Percentiles rank a stretch among this genome's conserved stretches.
These are phyloP conservation scores for Empis livida DNA, from an alignment of 2,888 invertebrate species.

Conservation along the genomic window DNA sequence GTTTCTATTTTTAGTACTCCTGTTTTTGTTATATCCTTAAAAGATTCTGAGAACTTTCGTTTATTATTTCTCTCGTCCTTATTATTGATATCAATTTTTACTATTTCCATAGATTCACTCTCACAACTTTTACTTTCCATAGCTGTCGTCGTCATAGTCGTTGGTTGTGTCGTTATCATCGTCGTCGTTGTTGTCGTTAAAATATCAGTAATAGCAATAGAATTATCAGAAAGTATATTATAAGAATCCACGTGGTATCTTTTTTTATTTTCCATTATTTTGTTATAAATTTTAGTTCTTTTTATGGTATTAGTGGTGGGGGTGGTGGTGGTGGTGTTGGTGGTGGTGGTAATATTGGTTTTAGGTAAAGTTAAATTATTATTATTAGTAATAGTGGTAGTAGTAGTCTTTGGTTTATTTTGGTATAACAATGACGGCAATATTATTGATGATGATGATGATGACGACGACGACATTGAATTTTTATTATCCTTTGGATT, in stretches of 20 bases:
- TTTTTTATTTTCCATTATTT: not conserved
- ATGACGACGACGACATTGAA: no score
- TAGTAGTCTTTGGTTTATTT: no score
- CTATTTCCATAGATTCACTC: not conserved
- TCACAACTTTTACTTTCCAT: slow-evolving; percentile 7
- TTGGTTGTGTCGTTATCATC: not conserved
- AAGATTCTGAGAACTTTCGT: slow-evolving; percentile 5
- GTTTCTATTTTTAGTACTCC: not conserved
- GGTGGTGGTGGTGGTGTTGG: not conserved
- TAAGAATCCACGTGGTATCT: not conserved
- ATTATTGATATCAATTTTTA: no score
- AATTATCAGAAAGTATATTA: not conserved
- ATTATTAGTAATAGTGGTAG: no score
- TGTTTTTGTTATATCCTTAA: not conserved
- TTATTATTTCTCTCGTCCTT: not conserved
- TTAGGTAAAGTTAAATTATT: no score
- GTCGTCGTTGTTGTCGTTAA: not conserved
- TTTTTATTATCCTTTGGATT: no score
- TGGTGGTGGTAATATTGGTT: not conserved
- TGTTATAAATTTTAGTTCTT: not conserved
- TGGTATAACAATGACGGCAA: no score
- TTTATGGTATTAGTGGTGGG: not conserved
- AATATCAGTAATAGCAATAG: not conserved
- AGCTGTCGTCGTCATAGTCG: not conserved
- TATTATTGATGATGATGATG: no score